Percentiles rank a stretch among this genome's conserved stretches.
These are phyloP conservation scores for Myiopsitta monachus DNA, from an alignment of 2,113 vertebrate species.

Conservation along the genomic window DNA sequence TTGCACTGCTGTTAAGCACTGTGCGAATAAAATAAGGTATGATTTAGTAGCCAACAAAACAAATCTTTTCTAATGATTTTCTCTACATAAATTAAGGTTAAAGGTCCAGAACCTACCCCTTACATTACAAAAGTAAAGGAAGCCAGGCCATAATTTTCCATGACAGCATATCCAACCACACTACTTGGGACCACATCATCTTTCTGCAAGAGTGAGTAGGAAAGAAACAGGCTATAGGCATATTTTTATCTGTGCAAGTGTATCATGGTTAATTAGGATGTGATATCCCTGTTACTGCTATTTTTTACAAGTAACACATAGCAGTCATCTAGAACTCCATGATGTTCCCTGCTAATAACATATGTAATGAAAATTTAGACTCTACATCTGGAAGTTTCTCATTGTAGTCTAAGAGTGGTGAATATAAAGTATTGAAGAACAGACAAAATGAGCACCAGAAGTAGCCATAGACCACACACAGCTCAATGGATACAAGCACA, in stretches of 20 bases:
- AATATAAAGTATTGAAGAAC: background rate
- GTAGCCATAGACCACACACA: background rate
- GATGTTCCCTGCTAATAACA: background rate
- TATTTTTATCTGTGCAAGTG: background rate
- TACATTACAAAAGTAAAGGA: background rate
- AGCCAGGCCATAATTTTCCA: background rate
- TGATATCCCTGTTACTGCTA: background rate
- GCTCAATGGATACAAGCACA: background rate
- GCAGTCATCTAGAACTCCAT: background rate
- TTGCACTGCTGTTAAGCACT: background rate
- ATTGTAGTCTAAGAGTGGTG: background rate
- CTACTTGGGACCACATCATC: background rate
- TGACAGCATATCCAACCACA: background rate
- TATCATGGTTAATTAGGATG: background rate
- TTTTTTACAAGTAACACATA: background rate
- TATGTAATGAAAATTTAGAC: background rate
- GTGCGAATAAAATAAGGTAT: slow-evolving; percentile 8
- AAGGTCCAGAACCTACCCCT: background rate
- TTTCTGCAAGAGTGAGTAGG: background rate
- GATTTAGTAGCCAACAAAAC: background rate
- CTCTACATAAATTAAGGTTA: background rate
- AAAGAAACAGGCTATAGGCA: background rate
- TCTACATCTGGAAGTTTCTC: background rate
- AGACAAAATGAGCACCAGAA: background rate
- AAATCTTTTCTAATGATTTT: background rate